Evolutionary conservation across 2,888 invertebrate genomes (phyloP), one percentile per base, ranked within the genome.

Genomic region (Dryobotodes eremita): DNA sequence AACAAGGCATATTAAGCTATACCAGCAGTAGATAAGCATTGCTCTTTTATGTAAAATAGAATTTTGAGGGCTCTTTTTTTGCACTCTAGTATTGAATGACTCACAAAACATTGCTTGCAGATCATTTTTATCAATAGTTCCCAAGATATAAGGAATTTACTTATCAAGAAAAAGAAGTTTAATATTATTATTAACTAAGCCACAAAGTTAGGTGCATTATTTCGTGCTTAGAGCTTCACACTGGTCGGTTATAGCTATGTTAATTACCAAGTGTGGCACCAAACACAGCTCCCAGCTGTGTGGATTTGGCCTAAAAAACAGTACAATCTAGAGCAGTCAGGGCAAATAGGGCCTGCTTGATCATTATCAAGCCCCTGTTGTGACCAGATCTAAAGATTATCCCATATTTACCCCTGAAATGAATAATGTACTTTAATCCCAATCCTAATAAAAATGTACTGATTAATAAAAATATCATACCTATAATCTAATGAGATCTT

Each of bases 111-210:
- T 53, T 42, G 5, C 31, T 46, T n/a, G n/a, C 31, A 36, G 31
- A 36, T 46, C 8, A 17, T 55, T 73, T n/a, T 75, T 75, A 57
- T 75, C 20, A 48, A 36, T n/a, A 48, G 6, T 36, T 48, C 23
- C n/a, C 6, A 36, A n/a, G 3, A 15, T 59, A 73, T n/a, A 20
- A 36, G 59, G 15, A 75, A 59, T 75, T 59, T 36, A 20, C 48
- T 17, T 75, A 75, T 48, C n/a, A 59, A 36, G 6, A 57, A n/a
- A 59, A 17, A 3, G 17, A 55, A n/a, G n/a, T n/a, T n/a, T n/a
- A n/a, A n/a, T 69, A 50, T 31, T 50, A 68, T 13, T 50, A n/a
- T 23, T 31, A 48, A 23, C 46, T 48, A 31, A 69, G 11, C 11
- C 2, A n/a, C 7, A 69, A 1, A 15, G 8, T 5, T 10, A 46